phyloP scores from a whole-genome alignment of 2,888 invertebrate species.

The Drosophila falleni region DNA sequence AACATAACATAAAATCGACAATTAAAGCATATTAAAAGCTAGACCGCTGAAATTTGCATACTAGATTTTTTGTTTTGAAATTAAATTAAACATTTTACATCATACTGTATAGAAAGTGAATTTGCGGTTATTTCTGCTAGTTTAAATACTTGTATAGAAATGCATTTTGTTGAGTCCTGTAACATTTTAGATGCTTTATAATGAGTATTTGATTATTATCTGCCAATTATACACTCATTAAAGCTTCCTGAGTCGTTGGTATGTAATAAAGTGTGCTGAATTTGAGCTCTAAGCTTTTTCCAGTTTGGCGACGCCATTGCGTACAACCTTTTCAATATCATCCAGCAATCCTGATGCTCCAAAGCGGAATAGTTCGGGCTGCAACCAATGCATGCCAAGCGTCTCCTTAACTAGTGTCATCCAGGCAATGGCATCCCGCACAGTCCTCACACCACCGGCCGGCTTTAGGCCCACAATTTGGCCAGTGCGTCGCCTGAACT shows the following conservation, averaged over 20 bases:
- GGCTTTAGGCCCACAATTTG: constrained; percentile 97
- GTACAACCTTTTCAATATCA: constrained; percentile 88
- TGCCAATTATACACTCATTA: constrained; percentile 6
- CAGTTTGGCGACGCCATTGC: constrained; percentile 57
- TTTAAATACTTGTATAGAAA: background rate
- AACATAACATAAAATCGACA: background rate
- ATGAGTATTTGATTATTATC: constrained; percentile 13
- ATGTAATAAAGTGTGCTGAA: background rate
- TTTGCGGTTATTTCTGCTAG: background rate
- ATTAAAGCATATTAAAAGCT: background rate
- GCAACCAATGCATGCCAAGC: constrained; percentile 95
- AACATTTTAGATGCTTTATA: constrained; percentile 6
- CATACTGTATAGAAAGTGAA: background rate
- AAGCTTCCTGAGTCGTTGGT: background rate
- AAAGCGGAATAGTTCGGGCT: constrained; percentile 93
- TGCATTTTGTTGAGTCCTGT: background rate
- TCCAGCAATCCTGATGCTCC: constrained; percentile 97
- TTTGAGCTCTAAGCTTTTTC: constrained; percentile 9
- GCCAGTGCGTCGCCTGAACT: constrained; percentile 90
- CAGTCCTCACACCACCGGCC: constrained; percentile 97
- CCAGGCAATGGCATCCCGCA: constrained; percentile 95
- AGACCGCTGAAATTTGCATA: background rate
- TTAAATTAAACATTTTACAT: background rate
- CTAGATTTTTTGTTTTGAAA: no score
- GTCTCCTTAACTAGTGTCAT: constrained; percentile 92